Base-by-base conservation (phyloP, 1,140 invertebrate species). In the Neocloeon triangulifer region DNA sequence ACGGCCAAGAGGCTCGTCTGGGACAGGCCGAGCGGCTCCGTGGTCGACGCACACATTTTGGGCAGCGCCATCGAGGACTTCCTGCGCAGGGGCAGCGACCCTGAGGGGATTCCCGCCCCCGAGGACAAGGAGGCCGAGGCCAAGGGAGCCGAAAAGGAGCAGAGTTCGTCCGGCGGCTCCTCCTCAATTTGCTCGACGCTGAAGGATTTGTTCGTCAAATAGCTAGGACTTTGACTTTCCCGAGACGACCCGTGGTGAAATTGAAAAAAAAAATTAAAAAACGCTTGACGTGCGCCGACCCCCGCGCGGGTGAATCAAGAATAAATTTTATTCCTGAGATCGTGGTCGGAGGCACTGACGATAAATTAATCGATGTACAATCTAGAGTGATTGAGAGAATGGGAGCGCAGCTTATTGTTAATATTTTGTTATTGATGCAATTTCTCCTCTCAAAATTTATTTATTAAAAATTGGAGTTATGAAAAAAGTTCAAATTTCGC, bases 11-110 rank as follows among this genome's bases (percentile, higher is more conserved):
- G 63, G 39, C 69, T 74, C 12, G 49, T 73, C 0, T 75, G 72
- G 71, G 72, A 77, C 38, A 67, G 63, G 30, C 60, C 58, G 6
- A 64, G 67, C n/a, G 72, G 72, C 2, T 73, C 72, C 0, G 59
- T 73, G 25, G 73, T 80, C 4, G 75, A 80, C 42, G 68, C 76
- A 4, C 69, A 75, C 41, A 64, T 73, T 0, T 51, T 81, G 6
- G 77, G 76, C 12, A 77, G 62, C 43, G 77, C 75, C 5, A 82
- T 82, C 34, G 74, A 82, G 52, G 75, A 72, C 16, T 79, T 78
- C 40, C 53, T 82, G 9, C 55, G 54, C 1, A 56, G 58, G 4
- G 54, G 59, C 4, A 43, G 47, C 22, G 48, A 53, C 37, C 39
- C 16, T 37, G 43, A 18, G 41, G 37, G 48, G 34, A 41, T 45